Evolutionary conservation across 35 echinoderm and acorn worm species (phyloP).

Genomic region (Heliocidaris tuberculata): DNA sequence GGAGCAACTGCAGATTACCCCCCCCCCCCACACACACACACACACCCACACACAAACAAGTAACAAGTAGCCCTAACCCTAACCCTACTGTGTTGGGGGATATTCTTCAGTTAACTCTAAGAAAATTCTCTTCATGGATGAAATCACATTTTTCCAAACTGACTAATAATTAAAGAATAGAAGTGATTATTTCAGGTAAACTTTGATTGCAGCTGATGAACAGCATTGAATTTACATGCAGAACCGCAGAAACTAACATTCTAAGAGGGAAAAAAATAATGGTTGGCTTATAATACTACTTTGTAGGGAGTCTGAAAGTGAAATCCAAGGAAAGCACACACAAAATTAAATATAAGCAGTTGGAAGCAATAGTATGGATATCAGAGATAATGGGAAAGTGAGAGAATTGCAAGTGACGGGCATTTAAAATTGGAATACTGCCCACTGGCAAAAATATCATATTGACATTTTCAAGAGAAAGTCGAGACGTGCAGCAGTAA

Average conservation of each 20-base stretch:
- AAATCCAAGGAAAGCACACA: not conserved
- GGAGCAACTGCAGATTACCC: no score
- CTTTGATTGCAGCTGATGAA: not conserved
- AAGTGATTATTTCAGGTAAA: not conserved
- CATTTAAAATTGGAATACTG: not conserved
- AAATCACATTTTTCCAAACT: no score
- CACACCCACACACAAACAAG: no score
- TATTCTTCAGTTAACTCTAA: no score
- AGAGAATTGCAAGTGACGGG: not conserved
- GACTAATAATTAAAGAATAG: not conserved
- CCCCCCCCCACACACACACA: no score
- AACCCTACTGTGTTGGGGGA: no score
- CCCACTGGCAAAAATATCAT: constrained; percentile 10
- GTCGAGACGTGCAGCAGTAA: not conserved
- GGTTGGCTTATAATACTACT: not conserved
- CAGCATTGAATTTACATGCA: not conserved
- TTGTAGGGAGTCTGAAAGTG: not conserved
- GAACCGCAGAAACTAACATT: not conserved
- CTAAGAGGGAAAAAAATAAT: not conserved
- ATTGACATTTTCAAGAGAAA: not conserved
- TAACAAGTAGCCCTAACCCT: no score
- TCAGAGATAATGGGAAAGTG: constrained; percentile 1
- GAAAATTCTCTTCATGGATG: no score
- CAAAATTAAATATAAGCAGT: not conserved
- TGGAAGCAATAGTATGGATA: not conserved